These are phyloP conservation scores for Xiphophorus couchianus DNA, from an alignment of 2,113 vertebrate genomes.

Conservation along the genomic window DNA sequence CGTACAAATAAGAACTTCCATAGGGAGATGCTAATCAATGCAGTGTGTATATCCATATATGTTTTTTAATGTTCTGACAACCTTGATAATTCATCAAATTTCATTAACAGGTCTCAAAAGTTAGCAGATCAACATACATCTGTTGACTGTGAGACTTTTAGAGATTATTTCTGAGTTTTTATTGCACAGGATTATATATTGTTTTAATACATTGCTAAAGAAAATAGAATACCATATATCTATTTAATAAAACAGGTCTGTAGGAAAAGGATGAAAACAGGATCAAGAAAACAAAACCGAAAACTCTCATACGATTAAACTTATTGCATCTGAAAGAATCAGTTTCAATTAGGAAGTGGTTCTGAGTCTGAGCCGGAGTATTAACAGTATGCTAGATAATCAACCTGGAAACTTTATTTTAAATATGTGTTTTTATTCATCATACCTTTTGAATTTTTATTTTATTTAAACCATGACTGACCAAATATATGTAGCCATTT, in stretches of 20 bases:
- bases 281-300: background rate
- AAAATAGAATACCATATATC: background rate
- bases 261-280: background rate
- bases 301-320: background rate
- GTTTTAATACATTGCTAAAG: background rate
- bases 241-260: background rate
- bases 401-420: background rate
- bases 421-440: background rate
- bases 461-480: background rate
- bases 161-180: background rate
- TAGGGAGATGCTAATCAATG: too few relatives aligned
- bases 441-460: background rate
- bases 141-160: too few relatives aligned
- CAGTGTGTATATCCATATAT: too few relatives aligned
- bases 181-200: background rate
- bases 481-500: background rate
- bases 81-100: background rate
- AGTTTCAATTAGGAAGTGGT: background rate
- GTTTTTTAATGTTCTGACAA: too few relatives aligned
- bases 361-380: background rate
- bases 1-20: background rate
- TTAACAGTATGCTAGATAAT: background rate
- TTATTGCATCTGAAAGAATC: background rate
- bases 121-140: too few relatives aligned
- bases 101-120: background rate